A percentile compares a stretch with the other conserved stretches of the same genome.
Conservation (phyloP, 2,797 vertebrate species). For the Xerus rutilus region DNA sequence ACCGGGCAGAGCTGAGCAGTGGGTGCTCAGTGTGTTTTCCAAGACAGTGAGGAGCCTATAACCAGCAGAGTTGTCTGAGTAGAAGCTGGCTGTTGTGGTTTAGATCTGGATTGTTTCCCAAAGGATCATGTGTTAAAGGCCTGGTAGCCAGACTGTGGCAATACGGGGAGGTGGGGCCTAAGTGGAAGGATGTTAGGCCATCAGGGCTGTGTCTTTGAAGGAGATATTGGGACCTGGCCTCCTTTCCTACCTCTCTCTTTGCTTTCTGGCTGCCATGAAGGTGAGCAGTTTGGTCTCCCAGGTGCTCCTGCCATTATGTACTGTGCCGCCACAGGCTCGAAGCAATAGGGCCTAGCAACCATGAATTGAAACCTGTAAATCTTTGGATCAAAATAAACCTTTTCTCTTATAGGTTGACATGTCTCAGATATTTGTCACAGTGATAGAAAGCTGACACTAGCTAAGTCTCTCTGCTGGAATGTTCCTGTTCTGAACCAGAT, state of each 20-base stretch:
- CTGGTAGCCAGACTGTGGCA: background rate
- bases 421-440: background rate
- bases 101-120: background rate
- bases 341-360: background rate
- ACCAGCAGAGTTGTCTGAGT: background rate
- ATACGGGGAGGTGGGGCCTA: background rate
- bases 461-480: background rate
- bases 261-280: background rate
- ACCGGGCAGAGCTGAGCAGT: accelerated
- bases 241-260: background rate
- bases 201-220: background rate
- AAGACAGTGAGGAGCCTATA: accelerated
- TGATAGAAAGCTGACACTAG: background rate
- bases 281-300: background rate
- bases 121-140: background rate
- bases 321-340: background rate
- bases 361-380: background rate
- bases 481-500: background rate
- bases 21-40: background rate
- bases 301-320: too few relatives aligned
- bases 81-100: background rate
- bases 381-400: background rate
- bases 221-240: background rate
- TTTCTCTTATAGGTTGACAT: background rate
- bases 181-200: background rate